Percentiles rank a stretch among this genome's conserved stretches.
Evolutionary conservation across 2,113 vertebrate genomes (phyloP).

Genomic region (Motacilla alba): DNA sequence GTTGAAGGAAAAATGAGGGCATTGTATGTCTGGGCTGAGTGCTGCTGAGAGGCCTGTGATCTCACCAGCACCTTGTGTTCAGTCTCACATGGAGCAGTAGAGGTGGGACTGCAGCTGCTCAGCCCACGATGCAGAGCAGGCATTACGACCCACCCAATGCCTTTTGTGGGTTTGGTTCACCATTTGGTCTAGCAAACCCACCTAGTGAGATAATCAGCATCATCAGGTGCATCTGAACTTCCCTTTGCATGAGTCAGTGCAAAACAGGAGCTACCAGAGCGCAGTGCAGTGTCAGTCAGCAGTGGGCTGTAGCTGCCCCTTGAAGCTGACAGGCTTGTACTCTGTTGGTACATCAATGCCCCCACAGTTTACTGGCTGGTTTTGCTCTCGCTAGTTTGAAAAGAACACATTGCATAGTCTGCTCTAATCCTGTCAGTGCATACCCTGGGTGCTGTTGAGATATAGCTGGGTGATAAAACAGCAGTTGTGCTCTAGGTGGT

Average conservation of each 20-base stretch:
- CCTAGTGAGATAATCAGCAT: neutral
- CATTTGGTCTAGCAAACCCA: neutral
- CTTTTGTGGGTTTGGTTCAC: neutral
- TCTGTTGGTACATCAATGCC: neutral
- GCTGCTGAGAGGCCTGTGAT: neutral
- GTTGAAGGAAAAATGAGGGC: neutral
- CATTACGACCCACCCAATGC: neutral
- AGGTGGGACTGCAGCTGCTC: neutral
- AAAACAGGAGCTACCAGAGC: neutral
- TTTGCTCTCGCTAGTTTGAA: neutral
- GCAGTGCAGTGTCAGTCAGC: fast-evolving
- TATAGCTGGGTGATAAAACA: neutral
- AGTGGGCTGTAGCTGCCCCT: neutral
- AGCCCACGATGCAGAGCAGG: neutral
- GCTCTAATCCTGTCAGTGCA: neutral
- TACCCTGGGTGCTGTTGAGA: neutral
- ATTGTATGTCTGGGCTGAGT: neutral
- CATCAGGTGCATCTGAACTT: neutral
- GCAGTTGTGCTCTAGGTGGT: neutral
- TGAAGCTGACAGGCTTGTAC: neutral
- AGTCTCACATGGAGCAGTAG: neutral
- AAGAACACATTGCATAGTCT: neutral
- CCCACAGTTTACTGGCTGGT: neutral
- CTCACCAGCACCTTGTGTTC: neutral
- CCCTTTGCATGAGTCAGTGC: neutral